Evolutionary conservation across 2,888 invertebrate species (phyloP), one percentile per base, ranked within the genome.

Genomic region (Pomacea canaliculata): DNA sequence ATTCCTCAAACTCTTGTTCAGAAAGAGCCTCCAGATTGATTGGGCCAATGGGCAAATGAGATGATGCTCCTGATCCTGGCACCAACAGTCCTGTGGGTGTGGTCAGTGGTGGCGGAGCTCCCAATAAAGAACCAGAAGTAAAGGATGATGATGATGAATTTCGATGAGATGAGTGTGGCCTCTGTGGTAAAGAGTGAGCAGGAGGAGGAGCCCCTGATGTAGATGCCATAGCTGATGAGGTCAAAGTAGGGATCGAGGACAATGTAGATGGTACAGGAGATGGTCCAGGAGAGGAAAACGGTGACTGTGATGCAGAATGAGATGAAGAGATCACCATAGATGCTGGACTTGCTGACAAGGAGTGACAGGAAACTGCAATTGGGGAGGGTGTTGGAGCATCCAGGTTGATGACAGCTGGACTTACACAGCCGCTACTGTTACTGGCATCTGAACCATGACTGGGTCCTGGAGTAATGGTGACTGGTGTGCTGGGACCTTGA

Each of bases 1-100:
- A 87, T 46, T 87, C 86, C 70, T 87, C 87, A 76, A 87, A 86
- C 78, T 87, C 87, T 19, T 83, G 75, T 71, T 87, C 87, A 10
- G 83, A 80, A 71, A 82, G 74, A 18, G 80, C 80, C 73, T 82
- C 82, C 63, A 83, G 76, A 65, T 83, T 85, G 23, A 78, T 78
- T 66, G 76, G 77, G 59, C 75, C 70, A 65, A 79, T 68, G 73
- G 63, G 63, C 63, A 63, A 27, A 63, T 63, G 63, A 63, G 63
- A 27, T 56, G 48, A 68, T 70, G 23, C 10, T 71, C 56, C 72
- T 66, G 68, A 23, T 59, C 77, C 48, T 76, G 27, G 60, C 66
- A 77, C 27, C 65, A 73, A 59, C 71, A 71, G 78, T 65, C 73
- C 67, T 13, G 70, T 37, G 3, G 73, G 60, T 67, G 67, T 23